Conservation (phyloP, 2,113 vertebrate species). For the Aphyosemion australe region DNA sequence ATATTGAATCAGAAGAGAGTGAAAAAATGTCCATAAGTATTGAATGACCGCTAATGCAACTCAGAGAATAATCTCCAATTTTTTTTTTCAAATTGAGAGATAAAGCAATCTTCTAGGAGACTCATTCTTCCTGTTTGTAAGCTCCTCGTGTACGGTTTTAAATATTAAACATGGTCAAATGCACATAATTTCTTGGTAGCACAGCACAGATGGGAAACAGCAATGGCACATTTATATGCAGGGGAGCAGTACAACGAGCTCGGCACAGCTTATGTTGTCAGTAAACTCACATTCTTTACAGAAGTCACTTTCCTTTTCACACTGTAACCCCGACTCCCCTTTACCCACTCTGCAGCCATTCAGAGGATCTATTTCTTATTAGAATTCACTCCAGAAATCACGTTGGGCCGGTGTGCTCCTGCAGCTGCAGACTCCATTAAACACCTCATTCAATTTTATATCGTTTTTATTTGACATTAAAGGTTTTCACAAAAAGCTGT, state of each 20-base stretch:
- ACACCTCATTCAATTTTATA: constrained; percentile 72
- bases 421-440: constrained; percentile 76
- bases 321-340: constrained; percentile 20
- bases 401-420: constrained; percentile 59
- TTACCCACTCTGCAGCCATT: constrained; percentile 58
- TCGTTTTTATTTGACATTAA: constrained; percentile 77
- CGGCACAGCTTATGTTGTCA: constrained; percentile 46
- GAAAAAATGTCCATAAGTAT: constrained; percentile 60
- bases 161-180: constrained; percentile 34
- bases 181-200: constrained; percentile 17
- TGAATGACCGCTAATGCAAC: constrained; percentile 40
- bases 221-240: constrained; percentile 29
- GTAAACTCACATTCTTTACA: constrained; percentile 56
- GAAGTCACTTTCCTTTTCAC: constrained; percentile 42
- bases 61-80: constrained; percentile 42
- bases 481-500: constrained; percentile 55
- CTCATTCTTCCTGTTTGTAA: background rate
- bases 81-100: background rate
- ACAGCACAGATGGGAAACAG: constrained; percentile 4
- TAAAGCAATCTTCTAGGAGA: constrained; percentile 2
- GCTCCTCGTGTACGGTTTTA: constrained; percentile 4
- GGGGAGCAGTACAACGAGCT: constrained; percentile 24
- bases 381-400: constrained; percentile 75
- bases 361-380: constrained; percentile 75
- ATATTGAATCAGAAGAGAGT: constrained; percentile 67